Conservation (phyloP, 2,113 vertebrate species). For the Barnardius zonarius region DNA sequence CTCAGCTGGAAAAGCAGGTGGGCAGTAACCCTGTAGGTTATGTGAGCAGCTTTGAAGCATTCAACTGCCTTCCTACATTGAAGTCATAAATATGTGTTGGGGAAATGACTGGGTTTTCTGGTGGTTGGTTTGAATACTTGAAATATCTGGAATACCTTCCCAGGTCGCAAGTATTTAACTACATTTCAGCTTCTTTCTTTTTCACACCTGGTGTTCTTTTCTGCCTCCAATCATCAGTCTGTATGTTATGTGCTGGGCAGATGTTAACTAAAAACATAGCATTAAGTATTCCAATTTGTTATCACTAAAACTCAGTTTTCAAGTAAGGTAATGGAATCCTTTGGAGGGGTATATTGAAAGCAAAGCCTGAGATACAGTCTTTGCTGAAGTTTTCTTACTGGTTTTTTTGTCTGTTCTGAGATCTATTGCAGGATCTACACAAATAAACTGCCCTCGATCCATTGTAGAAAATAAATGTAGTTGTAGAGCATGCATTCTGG, state of each 20-base stretch:
- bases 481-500: neutral
- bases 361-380: neutral
- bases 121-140: neutral
- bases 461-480: neutral
- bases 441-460: neutral
- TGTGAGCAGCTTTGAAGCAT: neutral
- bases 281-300: neutral
- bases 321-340: neutral
- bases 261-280: neutral
- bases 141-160: neutral
- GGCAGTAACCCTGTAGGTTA: neutral
- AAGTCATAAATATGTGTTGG: neutral
- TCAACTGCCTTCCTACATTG: fast-evolving
- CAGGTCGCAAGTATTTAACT: neutral
- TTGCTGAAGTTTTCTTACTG: neutral
- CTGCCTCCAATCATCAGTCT: neutral
- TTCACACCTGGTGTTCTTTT: neutral
- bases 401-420: neutral
- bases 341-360: neutral
- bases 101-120: neutral
- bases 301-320: neutral
- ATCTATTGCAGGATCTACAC: neutral
- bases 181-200: neutral
- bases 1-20: neutral
- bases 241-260: neutral